Evolutionary conservation across 1,140 invertebrate species (phyloP), one percentile per base, ranked within the genome.

Genomic region (Brachionus sp.): DNA sequence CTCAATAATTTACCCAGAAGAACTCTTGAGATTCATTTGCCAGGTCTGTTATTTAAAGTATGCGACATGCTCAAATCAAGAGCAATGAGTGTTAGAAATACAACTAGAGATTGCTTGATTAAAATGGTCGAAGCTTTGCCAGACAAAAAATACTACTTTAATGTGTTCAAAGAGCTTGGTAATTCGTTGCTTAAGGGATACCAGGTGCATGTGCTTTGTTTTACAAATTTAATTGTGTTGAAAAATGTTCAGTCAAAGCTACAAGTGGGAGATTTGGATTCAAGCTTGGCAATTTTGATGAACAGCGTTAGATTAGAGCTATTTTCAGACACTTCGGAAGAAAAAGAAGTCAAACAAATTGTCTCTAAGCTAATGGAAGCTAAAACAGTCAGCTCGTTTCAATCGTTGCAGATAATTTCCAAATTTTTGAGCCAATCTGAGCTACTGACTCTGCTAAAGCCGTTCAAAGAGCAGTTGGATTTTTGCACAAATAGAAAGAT

Each of bases 131-230:
- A 92, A 1, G 92, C 93, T 0, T 89, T 98, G 0, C 80, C 57
- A 9, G 96, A 97, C 0, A 92, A 94, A 0, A 88, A 91, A 16
- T 95, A 95, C 87, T 91, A 98, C 83, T 90, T 91, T 23, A 89
- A 92, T 86, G 88, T 98, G 7, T 87, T 98, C 4, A 91, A 92
- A 80, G 95, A 97, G 88, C 91, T 98, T 86, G 92, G 92, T 53
- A 89, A 93, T 13, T 88, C 95, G 6, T 90, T 98, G 68, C 94
- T 92, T 0, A 92, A 93, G 87, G 97, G 97, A 9, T 98, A 94
- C 86, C 95, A 98, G 89, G 92, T 96, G 19, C 96, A 98, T 86
- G 95, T 98, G 0, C 90, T 98, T 13, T 93, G 93, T 3, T 96
- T 92, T 84, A 97, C 96, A 0, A 91, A 97, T 3, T 94, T 98